Percentiles rank a stretch among this genome's conserved stretches.
Conservation (phyloP, 2,888 invertebrate species). For the Oeneis ivallda region DNA sequence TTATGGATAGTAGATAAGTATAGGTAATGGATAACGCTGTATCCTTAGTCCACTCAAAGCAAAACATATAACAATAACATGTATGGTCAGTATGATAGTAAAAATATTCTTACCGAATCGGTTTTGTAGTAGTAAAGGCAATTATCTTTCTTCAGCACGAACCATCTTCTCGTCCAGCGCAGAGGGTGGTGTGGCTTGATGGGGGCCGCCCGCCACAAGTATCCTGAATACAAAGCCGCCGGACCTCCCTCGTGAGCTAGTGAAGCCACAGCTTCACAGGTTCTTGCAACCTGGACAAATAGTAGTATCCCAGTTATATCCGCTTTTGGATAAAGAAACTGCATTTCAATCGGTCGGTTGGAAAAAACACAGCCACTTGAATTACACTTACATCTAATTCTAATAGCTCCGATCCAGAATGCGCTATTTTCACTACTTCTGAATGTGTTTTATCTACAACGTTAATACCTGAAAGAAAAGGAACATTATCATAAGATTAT, state of each 20-base stretch:
- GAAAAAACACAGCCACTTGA: background rate
- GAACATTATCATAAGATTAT: background rate
- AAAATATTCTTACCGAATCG: conserved; percentile 85
- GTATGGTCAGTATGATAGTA: background rate
- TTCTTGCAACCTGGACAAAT: conserved; percentile 86
- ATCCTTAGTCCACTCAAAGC: no score
- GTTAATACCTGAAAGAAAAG: conserved; percentile 82
- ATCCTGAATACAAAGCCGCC: conserved; percentile 86
- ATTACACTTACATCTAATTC: conserved; percentile 85
- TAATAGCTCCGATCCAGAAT: conserved; percentile 92
- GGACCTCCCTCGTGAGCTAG: conserved; percentile 83
- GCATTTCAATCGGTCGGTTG: background rate
- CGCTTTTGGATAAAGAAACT: background rate
- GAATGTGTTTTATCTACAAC: conserved; percentile 96
- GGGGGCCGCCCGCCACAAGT: conserved; percentile 87
- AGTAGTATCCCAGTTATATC: no score
- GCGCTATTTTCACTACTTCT: conserved; percentile 95
- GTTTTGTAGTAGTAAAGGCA: conserved; percentile 97
- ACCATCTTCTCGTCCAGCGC: conserved; percentile 95
- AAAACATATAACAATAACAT: no score
- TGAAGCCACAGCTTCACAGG: conserved; percentile 89
- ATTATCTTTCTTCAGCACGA: conserved; percentile 94
- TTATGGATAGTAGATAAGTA: no score
- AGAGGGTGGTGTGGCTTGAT: conserved; percentile 70
- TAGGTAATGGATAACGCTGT: no score